phyloP scores from a whole-genome alignment of 1,140 invertebrate species.

The Radopholus similis region DNA sequence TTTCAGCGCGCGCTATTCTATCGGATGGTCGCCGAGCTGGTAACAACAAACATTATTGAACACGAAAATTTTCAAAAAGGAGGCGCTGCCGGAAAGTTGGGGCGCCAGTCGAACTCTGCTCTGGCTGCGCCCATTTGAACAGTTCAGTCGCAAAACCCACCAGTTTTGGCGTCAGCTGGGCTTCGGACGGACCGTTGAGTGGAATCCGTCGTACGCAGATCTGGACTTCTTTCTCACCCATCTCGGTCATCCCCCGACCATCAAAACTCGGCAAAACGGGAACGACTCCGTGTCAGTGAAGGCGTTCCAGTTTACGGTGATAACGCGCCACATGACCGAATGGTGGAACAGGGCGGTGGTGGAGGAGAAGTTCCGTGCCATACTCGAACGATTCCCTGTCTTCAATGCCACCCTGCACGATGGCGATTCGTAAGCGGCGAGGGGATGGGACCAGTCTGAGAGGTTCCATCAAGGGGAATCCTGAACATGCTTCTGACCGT shows the following conservation, averaged over 20 bases:
- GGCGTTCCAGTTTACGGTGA: slow-evolving; percentile 48
- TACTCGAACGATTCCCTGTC: slow-evolving; percentile 33
- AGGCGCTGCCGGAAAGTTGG: slow-evolving; percentile 48
- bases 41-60: too few species aligned
- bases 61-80: too few species aligned
- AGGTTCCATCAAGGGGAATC: slow-evolving; percentile 26
- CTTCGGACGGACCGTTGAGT: slow-evolving; percentile 20
- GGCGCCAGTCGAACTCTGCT: slow-evolving; percentile 51
- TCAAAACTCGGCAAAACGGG: slow-evolving; percentile 10
- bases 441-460: background rate
- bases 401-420: slow-evolving; percentile 31
- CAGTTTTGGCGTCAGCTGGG: slow-evolving; percentile 27
- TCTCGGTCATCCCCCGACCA: slow-evolving; percentile 47
- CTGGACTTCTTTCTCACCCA: slow-evolving; percentile 47
- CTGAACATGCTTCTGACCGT: slow-evolving; percentile 55
- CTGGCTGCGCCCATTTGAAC: slow-evolving; percentile 48
- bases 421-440: slow-evolving; percentile 15
- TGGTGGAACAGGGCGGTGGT: slow-evolving; percentile 51
- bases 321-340: slow-evolving; percentile 53
- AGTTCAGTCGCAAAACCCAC: slow-evolving; percentile 39
- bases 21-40: slow-evolving; percentile 48
- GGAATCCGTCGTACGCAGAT: slow-evolving; percentile 40
- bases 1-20: slow-evolving; percentile 43
- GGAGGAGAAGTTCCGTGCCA: slow-evolving; percentile 43
- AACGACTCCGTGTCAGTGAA: slow-evolving; percentile 9